Evolutionary conservation across 2,113 vertebrate genomes (phyloP).

Genomic region (Dolichallabes microphthalmus): DNA sequence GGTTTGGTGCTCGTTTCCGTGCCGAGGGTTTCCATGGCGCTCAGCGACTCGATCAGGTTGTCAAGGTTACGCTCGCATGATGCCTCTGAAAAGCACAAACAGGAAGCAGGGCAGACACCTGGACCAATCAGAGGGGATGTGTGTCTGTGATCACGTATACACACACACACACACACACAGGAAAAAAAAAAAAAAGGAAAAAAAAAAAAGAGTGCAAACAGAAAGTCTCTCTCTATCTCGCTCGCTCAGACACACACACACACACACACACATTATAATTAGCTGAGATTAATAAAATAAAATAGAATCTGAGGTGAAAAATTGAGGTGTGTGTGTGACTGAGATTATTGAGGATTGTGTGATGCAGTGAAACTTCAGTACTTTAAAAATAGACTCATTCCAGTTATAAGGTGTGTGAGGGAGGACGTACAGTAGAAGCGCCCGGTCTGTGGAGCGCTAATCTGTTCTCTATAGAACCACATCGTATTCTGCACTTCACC

Average conservation of each 20-base stretch:
- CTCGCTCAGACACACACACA: neutral
- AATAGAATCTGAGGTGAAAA: too few species aligned
- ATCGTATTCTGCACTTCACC: too few species aligned
- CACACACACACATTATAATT: neutral
- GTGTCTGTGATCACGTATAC: neutral
- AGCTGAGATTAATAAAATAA: too few species aligned
- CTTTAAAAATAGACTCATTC: too few species aligned
- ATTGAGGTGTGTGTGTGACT: too few species aligned
- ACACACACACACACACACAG: neutral
- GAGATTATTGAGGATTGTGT: too few species aligned
- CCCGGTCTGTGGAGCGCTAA: too few species aligned
- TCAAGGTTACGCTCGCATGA: slow-evolving; percentile 78
- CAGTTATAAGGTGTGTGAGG: too few species aligned
- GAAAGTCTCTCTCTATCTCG: neutral
- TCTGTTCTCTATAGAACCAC: too few species aligned
- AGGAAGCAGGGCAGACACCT: slow-evolving; percentile 5
- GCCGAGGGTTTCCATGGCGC: slow-evolving; percentile 54
- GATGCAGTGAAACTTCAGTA: too few species aligned
- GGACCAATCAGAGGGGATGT: neutral
- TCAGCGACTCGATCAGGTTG: slow-evolving; percentile 79
- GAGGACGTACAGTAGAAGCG: too few species aligned
- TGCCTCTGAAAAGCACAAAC: slow-evolving; percentile 62
- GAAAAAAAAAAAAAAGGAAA: neutral
- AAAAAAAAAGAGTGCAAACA: neutral
- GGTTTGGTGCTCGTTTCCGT: neutral